phyloP scores from a whole-genome alignment of 2,797 vertebrate species.

The Parauchenoglanis punctatus region DNA sequence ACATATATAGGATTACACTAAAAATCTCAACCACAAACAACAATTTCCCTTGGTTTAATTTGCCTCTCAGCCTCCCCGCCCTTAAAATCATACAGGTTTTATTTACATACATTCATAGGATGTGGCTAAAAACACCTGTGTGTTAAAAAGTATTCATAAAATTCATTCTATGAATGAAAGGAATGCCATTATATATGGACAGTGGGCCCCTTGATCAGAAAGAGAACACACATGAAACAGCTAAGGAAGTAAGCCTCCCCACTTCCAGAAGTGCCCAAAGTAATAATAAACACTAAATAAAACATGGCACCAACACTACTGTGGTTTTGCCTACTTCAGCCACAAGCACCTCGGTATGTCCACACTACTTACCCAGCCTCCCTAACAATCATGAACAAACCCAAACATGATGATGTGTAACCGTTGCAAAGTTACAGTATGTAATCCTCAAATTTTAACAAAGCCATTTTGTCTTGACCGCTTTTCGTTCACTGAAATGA shows the following conservation, averaged over 20 bases:
- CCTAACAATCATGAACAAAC: slow-evolving; percentile 26
- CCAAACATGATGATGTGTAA: slow-evolving; percentile 9
- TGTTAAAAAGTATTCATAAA: slow-evolving; percentile 80
- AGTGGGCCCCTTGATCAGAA: slow-evolving; percentile 34
- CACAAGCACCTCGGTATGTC: slow-evolving; percentile 21
- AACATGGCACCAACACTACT: slow-evolving; percentile 26
- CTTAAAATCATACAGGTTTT: slow-evolving; percentile 79
- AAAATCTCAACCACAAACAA: slow-evolving; percentile 77
- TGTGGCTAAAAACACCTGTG: slow-evolving; percentile 84
- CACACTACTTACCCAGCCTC: slow-evolving; percentile 16
- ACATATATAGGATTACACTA: slow-evolving; percentile 86
- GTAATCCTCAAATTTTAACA: slow-evolving; percentile 18
- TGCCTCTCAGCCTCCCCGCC: slow-evolving; percentile 33
- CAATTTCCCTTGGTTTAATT: slow-evolving; percentile 63
- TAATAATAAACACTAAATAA: slow-evolving; percentile 26
- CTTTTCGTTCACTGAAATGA: background rate
- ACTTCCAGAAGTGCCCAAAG: slow-evolving; percentile 22
- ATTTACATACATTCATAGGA: slow-evolving; percentile 99
- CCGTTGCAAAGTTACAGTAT: slow-evolving; percentile 19
- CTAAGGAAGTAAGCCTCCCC: slow-evolving; percentile 37
- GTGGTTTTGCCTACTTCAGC: slow-evolving; percentile 19
- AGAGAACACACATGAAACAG: slow-evolving; percentile 20
- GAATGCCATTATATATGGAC: slow-evolving; percentile 79
- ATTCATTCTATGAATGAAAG: slow-evolving; percentile 84
- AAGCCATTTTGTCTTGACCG: background rate